Evolutionary conservation across 2,888 invertebrate genomes (phyloP).

Genomic region (Polydrusus pterygomalis): DNA sequence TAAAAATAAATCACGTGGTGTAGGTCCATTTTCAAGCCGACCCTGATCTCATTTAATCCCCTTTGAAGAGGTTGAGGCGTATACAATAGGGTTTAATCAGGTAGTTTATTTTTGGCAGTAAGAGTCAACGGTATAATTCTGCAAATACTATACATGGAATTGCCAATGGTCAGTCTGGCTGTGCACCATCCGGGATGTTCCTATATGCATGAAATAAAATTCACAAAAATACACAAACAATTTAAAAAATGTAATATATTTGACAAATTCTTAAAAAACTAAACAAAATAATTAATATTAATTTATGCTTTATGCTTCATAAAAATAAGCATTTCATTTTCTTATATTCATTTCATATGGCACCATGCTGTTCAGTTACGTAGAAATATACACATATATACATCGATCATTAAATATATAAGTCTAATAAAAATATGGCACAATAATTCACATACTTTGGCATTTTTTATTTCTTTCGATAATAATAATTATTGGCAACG

Average conservation of each 20-base stretch:
- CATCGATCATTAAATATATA: slow-evolving; percentile 3
- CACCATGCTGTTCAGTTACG: slow-evolving; percentile 41
- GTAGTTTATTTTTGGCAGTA: no score
- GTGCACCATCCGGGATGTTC: no score
- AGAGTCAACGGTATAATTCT: no score
- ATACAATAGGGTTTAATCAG: no score
- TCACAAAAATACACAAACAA: neutral
- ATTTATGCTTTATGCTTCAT: neutral
- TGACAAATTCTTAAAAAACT: slow-evolving; percentile 15
- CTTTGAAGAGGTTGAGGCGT: no score
- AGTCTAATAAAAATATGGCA: slow-evolving; percentile 28
- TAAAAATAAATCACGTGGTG: no score
- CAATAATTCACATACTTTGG: slow-evolving; percentile 38
- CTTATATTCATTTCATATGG: slow-evolving; percentile 31
- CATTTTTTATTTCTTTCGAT: neutral
- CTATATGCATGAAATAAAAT: no score
- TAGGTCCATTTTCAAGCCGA: no score
- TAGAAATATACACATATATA: slow-evolving; percentile 30
- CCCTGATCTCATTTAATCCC: no score
- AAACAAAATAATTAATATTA: slow-evolving; percentile 11
- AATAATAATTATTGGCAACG: neutral
- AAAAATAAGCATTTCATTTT: neutral
- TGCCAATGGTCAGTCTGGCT: no score
- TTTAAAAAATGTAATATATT: slow-evolving; percentile 20
- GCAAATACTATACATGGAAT: no score